Conservation (phyloP, 1,140 invertebrate genomes). For the Drosophila pectinifera region DNA sequence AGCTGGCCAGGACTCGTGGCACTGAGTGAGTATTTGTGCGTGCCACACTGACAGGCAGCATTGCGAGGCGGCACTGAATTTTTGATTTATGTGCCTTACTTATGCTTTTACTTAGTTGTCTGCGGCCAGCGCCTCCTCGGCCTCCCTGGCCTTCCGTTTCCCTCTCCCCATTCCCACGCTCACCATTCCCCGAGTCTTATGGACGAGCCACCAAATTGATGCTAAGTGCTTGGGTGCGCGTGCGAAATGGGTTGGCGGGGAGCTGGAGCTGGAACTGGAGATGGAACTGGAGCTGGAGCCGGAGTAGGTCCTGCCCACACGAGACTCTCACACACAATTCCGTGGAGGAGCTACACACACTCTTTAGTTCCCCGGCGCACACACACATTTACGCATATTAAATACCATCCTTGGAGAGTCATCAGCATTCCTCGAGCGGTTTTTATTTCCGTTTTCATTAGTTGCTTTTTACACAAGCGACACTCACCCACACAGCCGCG, state of each 20-base stretch:
- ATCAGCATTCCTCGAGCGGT: constrained; percentile 83
- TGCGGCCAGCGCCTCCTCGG: constrained; percentile 33
- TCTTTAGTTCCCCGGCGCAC: constrained; percentile 30
- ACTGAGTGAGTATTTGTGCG: constrained; percentile 80
- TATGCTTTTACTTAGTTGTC: constrained; percentile 83
- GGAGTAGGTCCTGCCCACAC: constrained; percentile 41
- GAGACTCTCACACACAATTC: constrained; percentile 71
- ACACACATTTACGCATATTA: constrained; percentile 68
- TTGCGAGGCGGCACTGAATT: constrained; percentile 77
- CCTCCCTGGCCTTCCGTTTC: not conserved
- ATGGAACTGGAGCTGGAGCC: constrained; percentile 14
- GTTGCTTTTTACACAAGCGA: constrained; percentile 83
- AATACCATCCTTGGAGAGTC: constrained; percentile 83
- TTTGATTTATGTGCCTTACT: constrained; percentile 84
- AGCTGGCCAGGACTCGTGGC: constrained; percentile 26
- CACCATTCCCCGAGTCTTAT: constrained; percentile 58
- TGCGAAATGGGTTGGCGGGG: constrained; percentile 74
- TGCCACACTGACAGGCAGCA: constrained; percentile 78
- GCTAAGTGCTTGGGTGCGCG: constrained; percentile 80
- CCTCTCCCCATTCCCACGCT: not conserved
- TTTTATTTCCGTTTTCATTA: constrained; percentile 84
- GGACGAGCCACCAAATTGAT: constrained; percentile 79
- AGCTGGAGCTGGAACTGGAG: not conserved
- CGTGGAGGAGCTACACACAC: constrained; percentile 14
- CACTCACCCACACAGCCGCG: constrained; percentile 52